Conservation (phyloP, 2,113 vertebrate species). For the Stigmatopora nigra region DNA sequence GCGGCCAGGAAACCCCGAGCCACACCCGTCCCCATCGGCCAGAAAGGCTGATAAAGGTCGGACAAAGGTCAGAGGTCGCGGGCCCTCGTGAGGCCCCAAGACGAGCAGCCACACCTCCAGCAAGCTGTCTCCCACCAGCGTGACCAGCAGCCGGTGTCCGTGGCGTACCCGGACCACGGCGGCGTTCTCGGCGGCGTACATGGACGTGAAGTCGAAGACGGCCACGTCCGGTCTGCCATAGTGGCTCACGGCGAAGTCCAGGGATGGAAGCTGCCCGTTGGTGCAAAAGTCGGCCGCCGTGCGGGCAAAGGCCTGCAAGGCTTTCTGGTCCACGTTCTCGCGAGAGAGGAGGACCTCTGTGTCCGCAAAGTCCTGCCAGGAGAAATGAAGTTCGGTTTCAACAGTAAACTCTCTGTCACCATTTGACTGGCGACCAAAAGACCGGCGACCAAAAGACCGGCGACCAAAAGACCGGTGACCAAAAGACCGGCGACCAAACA, state of each 20-base stretch:
- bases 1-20: conserved; percentile 92
- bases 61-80: background rate
- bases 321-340: conserved; percentile 88
- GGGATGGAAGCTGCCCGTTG: conserved; percentile 80
- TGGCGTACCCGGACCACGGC: conserved; percentile 81
- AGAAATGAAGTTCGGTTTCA: too few species aligned
- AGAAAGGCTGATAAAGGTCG: conserved; percentile 78
- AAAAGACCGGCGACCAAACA: too few species aligned
- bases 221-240: conserved; percentile 93
- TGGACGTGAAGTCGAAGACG: conserved; percentile 97
- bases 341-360: conserved; percentile 84
- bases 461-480: too few species aligned
- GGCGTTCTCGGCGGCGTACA: conserved; percentile 91
- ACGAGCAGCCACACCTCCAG: conserved; percentile 74
- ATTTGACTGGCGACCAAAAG: too few species aligned
- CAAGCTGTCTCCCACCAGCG: conserved; percentile 91
- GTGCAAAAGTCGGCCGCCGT: conserved; percentile 92
- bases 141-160: conserved; percentile 80
- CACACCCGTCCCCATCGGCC: conserved; percentile 97
- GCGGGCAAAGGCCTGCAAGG: conserved; percentile 81
- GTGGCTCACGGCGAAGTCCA: conserved; percentile 96
- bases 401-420: too few species aligned
- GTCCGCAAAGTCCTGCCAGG: conserved; percentile 79
- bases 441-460: too few species aligned
- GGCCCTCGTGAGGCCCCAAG: background rate